Conservation (phyloP, 2,113 vertebrate genomes). For the Halcyon malimbica region DNA sequence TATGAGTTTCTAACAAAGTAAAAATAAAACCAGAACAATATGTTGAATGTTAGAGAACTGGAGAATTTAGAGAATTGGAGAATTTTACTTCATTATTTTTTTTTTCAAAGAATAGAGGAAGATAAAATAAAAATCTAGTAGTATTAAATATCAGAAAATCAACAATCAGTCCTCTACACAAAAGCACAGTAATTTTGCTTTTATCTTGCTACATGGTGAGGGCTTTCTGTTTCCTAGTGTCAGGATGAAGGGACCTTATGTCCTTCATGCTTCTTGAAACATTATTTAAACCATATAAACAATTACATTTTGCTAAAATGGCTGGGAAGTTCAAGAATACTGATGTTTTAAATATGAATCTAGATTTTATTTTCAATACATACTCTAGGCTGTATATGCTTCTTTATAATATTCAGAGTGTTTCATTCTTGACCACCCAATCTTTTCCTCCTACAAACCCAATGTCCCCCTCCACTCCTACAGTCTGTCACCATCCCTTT, state of each 20-base stretch:
- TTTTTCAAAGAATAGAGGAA: background rate
- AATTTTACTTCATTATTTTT: background rate
- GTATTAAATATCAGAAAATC: background rate
- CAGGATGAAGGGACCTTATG: background rate
- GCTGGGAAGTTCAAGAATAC: background rate
- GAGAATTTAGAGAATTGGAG: background rate
- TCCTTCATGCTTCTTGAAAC: background rate
- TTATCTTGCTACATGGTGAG: background rate
- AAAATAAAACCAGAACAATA: background rate
- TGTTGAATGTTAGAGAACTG: background rate
- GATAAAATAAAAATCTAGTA: background rate
- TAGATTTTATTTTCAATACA: background rate
- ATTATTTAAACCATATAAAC: background rate
- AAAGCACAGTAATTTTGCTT: background rate
- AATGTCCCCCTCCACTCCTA: rapidly evolving
- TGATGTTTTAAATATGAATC: background rate
- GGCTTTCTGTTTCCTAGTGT: background rate
- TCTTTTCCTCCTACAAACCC: background rate
- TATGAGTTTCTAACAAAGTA: background rate
- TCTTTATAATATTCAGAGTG: background rate
- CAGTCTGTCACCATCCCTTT: background rate
- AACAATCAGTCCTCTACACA: background rate
- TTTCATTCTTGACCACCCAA: background rate
- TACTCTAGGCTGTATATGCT: background rate
- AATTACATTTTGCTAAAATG: background rate